These are phyloP conservation scores for Gasterosteus aculeatus DNA, from an alignment of 2,113 vertebrate species.

Conservation along the genomic window DNA sequence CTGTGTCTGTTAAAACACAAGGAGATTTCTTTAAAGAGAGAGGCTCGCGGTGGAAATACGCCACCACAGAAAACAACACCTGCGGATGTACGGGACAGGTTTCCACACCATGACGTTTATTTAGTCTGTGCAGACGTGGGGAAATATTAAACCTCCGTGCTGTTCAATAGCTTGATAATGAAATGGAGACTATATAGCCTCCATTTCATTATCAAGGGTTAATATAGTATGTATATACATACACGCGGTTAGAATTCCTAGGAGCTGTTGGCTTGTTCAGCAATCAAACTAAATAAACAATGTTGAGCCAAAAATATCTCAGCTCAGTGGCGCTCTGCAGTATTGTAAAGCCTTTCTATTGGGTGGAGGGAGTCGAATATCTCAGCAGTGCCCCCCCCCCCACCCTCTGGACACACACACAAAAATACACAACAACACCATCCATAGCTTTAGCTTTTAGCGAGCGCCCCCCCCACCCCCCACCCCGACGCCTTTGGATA, in stretches of 20 bases:
- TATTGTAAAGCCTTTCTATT: constrained; percentile 52
- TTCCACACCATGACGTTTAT: constrained; percentile 5
- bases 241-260: constrained; percentile 46
- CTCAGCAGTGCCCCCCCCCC: constrained; percentile 37
- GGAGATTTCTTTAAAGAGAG: constrained; percentile 45
- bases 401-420: constrained; percentile 8
- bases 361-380: constrained; percentile 61
- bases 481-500: constrained; percentile 65
- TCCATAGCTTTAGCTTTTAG: constrained; percentile 50
- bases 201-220: no score
- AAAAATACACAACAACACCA: constrained; percentile 5
- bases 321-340: constrained; percentile 47
- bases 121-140: constrained; percentile 24
- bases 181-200: constrained; percentile 19
- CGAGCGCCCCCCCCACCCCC: constrained; percentile 45
- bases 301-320: constrained; percentile 70
- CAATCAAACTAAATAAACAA: constrained; percentile 74
- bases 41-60: constrained; percentile 20
- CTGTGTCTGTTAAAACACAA: constrained; percentile 28
- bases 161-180: constrained; percentile 37
- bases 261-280: constrained; percentile 41
- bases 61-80: constrained; percentile 18
- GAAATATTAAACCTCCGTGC: constrained; percentile 1
- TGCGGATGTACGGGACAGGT: constrained; percentile 1
- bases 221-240: constrained; percentile 49